Conservation (phyloP, 2,888 invertebrate genomes). For the Nasonovia ribisnigri region DNA sequence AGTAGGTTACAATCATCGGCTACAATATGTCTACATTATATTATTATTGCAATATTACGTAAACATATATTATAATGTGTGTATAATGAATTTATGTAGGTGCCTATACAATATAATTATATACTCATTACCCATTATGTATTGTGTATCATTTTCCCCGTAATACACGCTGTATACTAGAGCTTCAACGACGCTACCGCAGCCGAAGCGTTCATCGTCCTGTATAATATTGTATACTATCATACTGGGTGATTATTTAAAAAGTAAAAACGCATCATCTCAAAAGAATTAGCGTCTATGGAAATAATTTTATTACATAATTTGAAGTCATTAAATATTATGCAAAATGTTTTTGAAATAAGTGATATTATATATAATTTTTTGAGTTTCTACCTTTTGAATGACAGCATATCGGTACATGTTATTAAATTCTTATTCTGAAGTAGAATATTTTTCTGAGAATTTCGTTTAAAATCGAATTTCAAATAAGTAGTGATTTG, state of each 20-base stretch:
- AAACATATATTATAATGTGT: not conserved
- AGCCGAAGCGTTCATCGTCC: not conserved
- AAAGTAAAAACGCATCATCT: not conserved
- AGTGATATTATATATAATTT: not conserved
- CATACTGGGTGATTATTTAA: not conserved
- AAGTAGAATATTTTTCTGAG: not conserved
- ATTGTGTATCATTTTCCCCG: not conserved
- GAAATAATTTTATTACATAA: not conserved
- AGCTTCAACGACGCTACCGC: not conserved
- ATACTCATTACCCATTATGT: not conserved
- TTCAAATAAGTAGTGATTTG: not conserved
- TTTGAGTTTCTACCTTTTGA: not conserved
- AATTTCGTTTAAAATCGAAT: not conserved
- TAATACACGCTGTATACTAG: not conserved
- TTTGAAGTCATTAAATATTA: not conserved
- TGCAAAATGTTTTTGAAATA: not conserved
- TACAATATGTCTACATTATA: not conserved
- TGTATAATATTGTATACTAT: not conserved
- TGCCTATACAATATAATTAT: not conserved
- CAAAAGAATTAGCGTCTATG: not conserved
- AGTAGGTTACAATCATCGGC: too few species aligned
- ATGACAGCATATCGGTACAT: not conserved
- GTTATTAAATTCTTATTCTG: not conserved
- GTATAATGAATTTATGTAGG: not conserved
- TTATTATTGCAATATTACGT: not conserved